Evolutionary conservation across 2,888 invertebrate genomes (phyloP).

Genomic region (Nemapogon koenigi): DNA sequence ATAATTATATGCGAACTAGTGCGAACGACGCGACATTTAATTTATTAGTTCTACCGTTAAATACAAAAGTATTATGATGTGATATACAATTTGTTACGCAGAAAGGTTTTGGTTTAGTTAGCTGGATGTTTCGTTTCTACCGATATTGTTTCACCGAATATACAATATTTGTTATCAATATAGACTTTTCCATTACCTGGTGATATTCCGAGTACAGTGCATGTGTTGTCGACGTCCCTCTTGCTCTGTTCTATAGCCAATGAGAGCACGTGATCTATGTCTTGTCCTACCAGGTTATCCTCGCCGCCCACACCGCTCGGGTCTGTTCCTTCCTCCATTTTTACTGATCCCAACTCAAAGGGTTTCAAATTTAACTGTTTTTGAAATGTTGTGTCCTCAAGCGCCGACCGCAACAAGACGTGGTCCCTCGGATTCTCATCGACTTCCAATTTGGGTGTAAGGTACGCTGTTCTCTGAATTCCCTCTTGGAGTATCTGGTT

Average conservation of each 20-base stretch:
- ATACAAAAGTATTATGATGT: too few relatives aligned
- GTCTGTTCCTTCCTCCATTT: conserved; percentile 74
- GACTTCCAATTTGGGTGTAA: conserved; percentile 64
- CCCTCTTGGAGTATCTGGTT: conserved; percentile 60
- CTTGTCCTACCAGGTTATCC: conserved; percentile 70
- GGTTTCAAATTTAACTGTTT: conserved; percentile 83
- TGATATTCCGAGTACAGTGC: conserved; percentile 85
- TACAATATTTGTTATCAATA: too few relatives aligned
- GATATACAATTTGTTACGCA: too few relatives aligned
- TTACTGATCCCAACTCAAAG: conserved; percentile 65
- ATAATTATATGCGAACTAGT: conserved; percentile 16
- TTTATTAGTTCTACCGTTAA: conserved; percentile 5
- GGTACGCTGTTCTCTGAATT: conserved; percentile 36
- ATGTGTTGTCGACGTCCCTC: conserved; percentile 85
- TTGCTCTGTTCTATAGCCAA: conserved; percentile 87
- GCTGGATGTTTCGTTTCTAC: too few relatives aligned
- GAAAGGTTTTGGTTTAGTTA: too few relatives aligned
- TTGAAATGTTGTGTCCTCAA: conserved; percentile 86
- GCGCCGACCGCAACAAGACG: conserved; percentile 78
- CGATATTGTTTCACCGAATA: too few relatives aligned
- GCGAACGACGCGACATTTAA: neutral
- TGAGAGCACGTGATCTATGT: conserved; percentile 82
- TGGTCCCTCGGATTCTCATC: conserved; percentile 69
- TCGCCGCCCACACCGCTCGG: conserved; percentile 48
- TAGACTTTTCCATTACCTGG: conserved; percentile 87